phyloP scores from a whole-genome alignment of 2,888 invertebrate species.

The Dinocampus coccinellae region DNA sequence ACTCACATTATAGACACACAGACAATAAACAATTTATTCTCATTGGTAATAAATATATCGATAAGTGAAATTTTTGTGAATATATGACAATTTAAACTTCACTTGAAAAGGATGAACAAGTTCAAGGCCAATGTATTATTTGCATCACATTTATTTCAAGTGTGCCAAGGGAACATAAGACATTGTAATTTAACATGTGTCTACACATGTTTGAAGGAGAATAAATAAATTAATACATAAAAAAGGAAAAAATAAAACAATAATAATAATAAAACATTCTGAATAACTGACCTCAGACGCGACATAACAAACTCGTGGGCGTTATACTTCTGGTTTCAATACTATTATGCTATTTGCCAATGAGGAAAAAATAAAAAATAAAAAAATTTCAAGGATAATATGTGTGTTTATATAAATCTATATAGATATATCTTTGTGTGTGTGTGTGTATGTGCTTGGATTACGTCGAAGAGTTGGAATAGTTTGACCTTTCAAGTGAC shows the following conservation, averaged over 20 bases:
- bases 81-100: no score
- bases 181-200: not conserved
- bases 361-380: no score
- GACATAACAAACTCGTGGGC: constrained; percentile 4
- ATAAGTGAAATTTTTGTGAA: no score
- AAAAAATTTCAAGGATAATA: not conserved
- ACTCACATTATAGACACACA: no score
- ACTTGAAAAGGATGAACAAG: constrained; percentile 57
- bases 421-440: not conserved
- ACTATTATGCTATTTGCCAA: not conserved
- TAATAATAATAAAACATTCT: not conserved
- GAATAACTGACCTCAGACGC: not conserved
- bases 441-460: not conserved
- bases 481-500: not conserved
- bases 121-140: constrained; percentile 60
- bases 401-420: not conserved
- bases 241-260: not conserved
- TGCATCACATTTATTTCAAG: constrained; percentile 59
- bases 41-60: no score
- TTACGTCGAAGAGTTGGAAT: not conserved
- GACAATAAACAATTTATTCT: no score
- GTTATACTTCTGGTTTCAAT: not conserved
- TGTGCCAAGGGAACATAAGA: constrained; percentile 58
- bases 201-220: not conserved
- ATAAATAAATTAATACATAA: no score